Evolutionary conservation across 2,113 vertebrate species (phyloP).

Genomic region (Phalacrocorax pelagicus): DNA sequence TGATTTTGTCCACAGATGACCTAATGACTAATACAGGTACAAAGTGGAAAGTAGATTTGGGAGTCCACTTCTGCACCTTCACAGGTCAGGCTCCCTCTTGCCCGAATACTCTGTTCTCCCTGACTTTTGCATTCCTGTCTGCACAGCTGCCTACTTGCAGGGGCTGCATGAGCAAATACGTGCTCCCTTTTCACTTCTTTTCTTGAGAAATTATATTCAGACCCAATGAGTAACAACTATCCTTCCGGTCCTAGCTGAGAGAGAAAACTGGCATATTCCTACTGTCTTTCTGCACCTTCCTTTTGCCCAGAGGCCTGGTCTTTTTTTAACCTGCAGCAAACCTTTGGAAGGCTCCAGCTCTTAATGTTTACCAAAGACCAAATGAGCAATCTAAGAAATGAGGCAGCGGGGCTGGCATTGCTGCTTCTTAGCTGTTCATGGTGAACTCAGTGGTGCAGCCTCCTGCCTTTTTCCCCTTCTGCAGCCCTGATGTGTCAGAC

Average conservation of each 20-base stretch:
- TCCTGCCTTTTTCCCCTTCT: not conserved
- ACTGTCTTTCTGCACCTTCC: not conserved
- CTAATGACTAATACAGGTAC: not conserved
- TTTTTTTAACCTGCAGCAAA: not conserved
- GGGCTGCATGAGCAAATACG: not conserved
- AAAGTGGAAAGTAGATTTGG: not conserved
- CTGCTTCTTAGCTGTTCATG: not conserved
- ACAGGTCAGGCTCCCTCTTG: not conserved
- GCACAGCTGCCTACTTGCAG: not conserved
- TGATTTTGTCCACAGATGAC: not conserved
- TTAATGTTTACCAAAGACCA: not conserved
- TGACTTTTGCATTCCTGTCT: not conserved
- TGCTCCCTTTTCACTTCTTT: not conserved
- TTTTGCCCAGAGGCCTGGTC: not conserved
- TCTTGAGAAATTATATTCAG: not conserved
- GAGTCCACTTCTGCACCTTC: not conserved
- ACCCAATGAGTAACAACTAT: not conserved
- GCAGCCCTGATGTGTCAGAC: not conserved
- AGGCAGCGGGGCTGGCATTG: rapidly evolving
- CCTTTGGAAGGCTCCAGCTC: not conserved
- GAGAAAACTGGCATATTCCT: not conserved
- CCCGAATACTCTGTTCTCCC: not conserved
- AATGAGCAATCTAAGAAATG: not conserved
- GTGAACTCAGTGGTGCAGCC: not conserved
- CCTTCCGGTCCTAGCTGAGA: not conserved